These are phyloP conservation scores for Zosterops borbonicus DNA, from an alignment of 2,113 vertebrate genomes.

Conservation along the genomic window DNA sequence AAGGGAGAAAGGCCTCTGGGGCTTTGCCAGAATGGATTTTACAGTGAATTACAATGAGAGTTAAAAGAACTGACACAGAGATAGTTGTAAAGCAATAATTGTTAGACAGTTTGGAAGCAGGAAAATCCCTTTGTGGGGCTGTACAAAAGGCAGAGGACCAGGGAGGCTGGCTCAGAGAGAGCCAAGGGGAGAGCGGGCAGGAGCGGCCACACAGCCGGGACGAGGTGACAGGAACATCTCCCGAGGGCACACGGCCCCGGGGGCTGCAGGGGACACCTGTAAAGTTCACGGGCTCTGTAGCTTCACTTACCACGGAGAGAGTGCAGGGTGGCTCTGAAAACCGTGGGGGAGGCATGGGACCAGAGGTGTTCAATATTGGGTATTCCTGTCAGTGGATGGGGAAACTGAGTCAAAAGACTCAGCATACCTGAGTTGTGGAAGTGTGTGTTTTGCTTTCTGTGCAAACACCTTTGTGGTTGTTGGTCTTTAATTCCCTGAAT, in stretches of 20 bases:
- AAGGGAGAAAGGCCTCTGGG: not conserved
- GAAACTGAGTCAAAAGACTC: not conserved
- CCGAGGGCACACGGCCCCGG: fast-evolving
- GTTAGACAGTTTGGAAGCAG: not conserved
- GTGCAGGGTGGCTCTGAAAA: not conserved
- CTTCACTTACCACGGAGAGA: fast-evolving
- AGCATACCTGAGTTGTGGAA: not conserved
- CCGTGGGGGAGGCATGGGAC: fast-evolving
- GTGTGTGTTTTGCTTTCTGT: fast-evolving
- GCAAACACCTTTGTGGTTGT: not conserved
- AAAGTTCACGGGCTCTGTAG: fast-evolving
- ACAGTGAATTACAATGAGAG: not conserved
- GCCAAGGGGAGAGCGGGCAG: fast-evolving
- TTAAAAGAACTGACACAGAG: not conserved
- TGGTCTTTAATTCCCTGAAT: not conserved
- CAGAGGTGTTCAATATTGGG: too few relatives aligned
- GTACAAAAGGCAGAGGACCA: not conserved
- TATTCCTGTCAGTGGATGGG: not conserved
- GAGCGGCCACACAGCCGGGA: fast-evolving
- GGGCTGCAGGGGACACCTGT: fast-evolving
- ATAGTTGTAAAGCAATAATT: not conserved
- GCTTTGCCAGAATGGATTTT: not conserved
- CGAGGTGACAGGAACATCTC: fast-evolving
- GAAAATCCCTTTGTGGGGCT: not conserved
- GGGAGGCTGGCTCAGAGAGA: fast-evolving